These are phyloP conservation scores for Oscheius onirici DNA, from an alignment of 2,888 invertebrate species.

Conservation along the genomic window DNA sequence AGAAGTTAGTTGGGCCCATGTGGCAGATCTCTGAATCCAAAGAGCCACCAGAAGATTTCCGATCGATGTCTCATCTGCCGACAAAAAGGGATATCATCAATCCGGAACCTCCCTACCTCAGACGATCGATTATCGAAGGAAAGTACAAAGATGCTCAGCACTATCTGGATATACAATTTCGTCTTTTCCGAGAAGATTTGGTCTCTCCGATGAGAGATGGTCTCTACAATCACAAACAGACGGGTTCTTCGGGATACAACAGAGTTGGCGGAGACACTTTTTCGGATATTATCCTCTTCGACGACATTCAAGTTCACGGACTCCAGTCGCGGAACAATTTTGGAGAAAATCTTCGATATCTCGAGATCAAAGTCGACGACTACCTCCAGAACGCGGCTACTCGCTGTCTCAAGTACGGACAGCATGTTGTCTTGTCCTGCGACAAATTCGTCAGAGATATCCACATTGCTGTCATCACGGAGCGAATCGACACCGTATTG, in stretches of 20 bases:
- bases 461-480: constrained; percentile 80
- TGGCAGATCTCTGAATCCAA: neutral
- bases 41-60: constrained; percentile 74
- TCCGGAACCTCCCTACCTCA: constrained; percentile 73
- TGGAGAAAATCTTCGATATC: constrained; percentile 43
- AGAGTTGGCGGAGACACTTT: neutral
- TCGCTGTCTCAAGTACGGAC: constrained; percentile 80
- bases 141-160: constrained; percentile 79
- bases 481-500: constrained; percentile 75
- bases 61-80: constrained; percentile 72
- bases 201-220: constrained; percentile 81
- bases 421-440: constrained; percentile 80
- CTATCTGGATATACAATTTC: constrained; percentile 84
- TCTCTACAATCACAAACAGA: constrained; percentile 71
- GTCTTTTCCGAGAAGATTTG: constrained; percentile 84
- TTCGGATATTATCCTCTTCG: constrained; percentile 11
- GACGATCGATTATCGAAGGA: constrained; percentile 78
- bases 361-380: neutral
- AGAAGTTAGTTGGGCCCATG: too few relatives aligned
- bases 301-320: constrained; percentile 38
- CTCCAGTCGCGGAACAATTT: constrained; percentile 42
- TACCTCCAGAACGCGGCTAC: constrained; percentile 22
- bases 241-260: constrained; percentile 36
- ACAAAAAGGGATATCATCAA: constrained; percentile 62
- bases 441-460: constrained; percentile 79